Evolutionary conservation across 2,797 vertebrate species (phyloP).

Genomic region (Myiothlypis coronata): DNA sequence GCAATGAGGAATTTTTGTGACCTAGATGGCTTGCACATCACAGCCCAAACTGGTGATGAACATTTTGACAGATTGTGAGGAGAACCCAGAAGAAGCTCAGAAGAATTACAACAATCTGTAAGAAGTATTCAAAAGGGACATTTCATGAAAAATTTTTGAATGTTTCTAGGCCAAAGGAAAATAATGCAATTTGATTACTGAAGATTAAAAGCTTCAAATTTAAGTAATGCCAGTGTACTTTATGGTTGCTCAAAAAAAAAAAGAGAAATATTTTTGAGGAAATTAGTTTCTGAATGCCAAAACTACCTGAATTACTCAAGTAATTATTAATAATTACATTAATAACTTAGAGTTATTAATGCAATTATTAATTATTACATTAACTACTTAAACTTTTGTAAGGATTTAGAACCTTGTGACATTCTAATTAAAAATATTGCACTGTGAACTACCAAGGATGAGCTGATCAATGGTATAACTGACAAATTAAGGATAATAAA

Average conservation of each 20-base stretch:
- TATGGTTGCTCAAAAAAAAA: background rate
- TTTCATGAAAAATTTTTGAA: background rate
- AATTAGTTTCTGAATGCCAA: background rate
- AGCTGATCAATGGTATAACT: background rate
- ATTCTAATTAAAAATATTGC: slow-evolving; percentile 12
- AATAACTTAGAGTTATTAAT: background rate
- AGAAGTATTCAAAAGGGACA: background rate
- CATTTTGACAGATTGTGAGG: background rate
- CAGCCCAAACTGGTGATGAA: background rate
- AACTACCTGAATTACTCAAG: background rate
- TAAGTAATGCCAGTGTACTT: background rate
- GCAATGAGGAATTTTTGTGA: background rate
- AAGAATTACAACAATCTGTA: background rate
- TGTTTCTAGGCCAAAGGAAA: background rate
- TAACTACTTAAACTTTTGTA: background rate
- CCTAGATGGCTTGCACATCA: background rate
- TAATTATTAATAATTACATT: background rate
- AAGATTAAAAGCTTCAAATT: background rate
- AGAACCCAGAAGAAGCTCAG: background rate
- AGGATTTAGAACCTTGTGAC: background rate
- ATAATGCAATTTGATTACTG: background rate
- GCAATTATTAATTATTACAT: background rate
- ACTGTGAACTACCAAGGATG: background rate
- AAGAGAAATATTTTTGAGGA: background rate
- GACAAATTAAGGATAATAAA: background rate